phyloP scores from a whole-genome alignment of 2,797 vertebrate genomes.

The Mus caroli region DNA sequence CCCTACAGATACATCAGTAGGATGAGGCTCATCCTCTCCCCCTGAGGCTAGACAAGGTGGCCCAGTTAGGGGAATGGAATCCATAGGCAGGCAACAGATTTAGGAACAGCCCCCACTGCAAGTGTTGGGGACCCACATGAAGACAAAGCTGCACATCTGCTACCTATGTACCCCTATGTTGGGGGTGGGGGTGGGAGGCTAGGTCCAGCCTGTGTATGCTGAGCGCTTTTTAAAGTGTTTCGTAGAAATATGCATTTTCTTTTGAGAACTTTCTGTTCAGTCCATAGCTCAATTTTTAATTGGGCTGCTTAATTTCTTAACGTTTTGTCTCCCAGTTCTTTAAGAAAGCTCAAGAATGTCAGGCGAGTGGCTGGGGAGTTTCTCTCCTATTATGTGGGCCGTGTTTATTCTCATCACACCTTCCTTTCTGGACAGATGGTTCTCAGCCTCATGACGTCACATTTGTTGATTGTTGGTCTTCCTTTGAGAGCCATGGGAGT shows the following conservation, averaged over 20 bases:
- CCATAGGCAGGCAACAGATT: background rate
- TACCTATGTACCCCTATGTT: background rate
- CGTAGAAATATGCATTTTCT: background rate
- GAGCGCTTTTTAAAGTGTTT: background rate
- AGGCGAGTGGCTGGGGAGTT: background rate
- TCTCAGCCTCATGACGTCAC: background rate
- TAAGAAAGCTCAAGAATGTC: background rate
- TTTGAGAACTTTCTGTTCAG: background rate
- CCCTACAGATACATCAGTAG: background rate
- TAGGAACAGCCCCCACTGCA: background rate
- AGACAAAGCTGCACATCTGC: background rate
- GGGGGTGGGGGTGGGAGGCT: too few species aligned
- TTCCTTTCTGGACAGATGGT: background rate
- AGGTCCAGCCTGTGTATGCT: background rate
- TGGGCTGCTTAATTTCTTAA: background rate
- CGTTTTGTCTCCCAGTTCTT: background rate
- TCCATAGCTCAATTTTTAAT: background rate
- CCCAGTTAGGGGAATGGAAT: background rate
- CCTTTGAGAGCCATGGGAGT: background rate
- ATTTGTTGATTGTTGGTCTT: background rate
- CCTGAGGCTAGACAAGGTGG: background rate
- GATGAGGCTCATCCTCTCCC: background rate
- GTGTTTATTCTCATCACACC: too few species aligned
- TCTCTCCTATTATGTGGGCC: background rate
- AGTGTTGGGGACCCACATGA: background rate